These are phyloP conservation scores for Ormyrus rosae DNA, from an alignment of 2,888 invertebrate genomes.

Conservation along the genomic window DNA sequence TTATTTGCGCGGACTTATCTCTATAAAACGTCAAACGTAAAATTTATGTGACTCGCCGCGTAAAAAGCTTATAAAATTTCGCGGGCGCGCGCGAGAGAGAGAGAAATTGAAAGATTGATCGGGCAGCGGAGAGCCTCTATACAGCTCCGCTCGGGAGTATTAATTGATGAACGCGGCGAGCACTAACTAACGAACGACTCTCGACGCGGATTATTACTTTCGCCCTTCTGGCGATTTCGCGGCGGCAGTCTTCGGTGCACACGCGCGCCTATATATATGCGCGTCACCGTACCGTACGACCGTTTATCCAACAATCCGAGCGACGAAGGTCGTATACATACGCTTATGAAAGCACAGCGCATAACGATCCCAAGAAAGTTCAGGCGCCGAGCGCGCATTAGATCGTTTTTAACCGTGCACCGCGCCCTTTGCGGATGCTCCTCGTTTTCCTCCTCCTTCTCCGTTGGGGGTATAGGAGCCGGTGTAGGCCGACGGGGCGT, in stretches of 20 bases:
- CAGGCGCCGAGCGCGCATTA: background rate
- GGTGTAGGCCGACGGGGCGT: background rate
- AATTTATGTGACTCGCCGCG: constrained; percentile 19
- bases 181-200: background rate
- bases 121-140: too few relatives aligned
- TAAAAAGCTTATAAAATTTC: constrained; percentile 29
- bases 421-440: background rate
- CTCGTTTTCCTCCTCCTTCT: background rate
- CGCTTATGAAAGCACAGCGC: constrained; percentile 17
- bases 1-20: constrained; percentile 24
- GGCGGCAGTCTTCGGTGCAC: constrained; percentile 28
- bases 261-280: background rate
- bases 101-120: background rate
- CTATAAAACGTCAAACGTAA: constrained; percentile 45
- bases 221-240: constrained; percentile 19
- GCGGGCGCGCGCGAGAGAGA: background rate
- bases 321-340: constrained; percentile 31
- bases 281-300: background rate
- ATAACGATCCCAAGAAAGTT: constrained; percentile 28
- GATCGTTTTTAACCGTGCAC: constrained; percentile 27
- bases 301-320: background rate
- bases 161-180: too few relatives aligned
- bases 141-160: too few relatives aligned
- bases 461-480: background rate
- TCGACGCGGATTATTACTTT: constrained; percentile 16